Base-by-base conservation (phyloP, 1,140 invertebrate genomes). In the Musca domestica region DNA sequence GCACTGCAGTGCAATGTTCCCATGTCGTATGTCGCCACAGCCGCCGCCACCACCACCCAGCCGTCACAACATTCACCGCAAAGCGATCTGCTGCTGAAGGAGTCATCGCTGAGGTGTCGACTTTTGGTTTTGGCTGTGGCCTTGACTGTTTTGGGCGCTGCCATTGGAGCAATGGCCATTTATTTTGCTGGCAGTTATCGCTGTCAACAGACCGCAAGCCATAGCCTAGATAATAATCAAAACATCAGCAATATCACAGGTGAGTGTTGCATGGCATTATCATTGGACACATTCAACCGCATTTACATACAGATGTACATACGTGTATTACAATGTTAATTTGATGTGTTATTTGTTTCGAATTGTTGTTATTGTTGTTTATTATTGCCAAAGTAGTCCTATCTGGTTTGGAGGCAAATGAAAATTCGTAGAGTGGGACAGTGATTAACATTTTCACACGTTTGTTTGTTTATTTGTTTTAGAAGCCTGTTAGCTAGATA, bases 101-200 rank as follows among this genome's bases (percentile, higher is more conserved):
- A 78, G 69, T 72, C 78, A 9, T 70, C 74, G 34, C 72, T 77
- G 19, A 71, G 78, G 12, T 74, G 78, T 0, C 74, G 78, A 6
- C 71, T 81, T 0, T 66, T 81, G 0, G 66, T 81, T 48, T 70
- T 81, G 73, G 78, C 78, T 46, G 72, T 77, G 12, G 76, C 78
- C 15, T 80, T 80, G 19, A 80, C 76, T 12, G 76, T 81, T 6
- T 68, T 81, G 19, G 78, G 78, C 15, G 78, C 78, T n/a, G 78
- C 78, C 22, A 80, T 81, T 46, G 78, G 78, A 0, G 78, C 78
- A 0, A 58, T 81, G 70, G 76, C 78, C 61, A 81, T 80, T 19
- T 81, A 81, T 65, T 81, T 81, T 71, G 78, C 78, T 66, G 74
- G 78, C 61, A 73, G 78, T 65, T 68, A 72, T 27, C 73, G 77